Percentiles rank a stretch among this genome's conserved stretches.
These are phyloP conservation scores for Accipiter virgatus DNA, from an alignment of 2,113 vertebrate genomes.

Conservation along the genomic window DNA sequence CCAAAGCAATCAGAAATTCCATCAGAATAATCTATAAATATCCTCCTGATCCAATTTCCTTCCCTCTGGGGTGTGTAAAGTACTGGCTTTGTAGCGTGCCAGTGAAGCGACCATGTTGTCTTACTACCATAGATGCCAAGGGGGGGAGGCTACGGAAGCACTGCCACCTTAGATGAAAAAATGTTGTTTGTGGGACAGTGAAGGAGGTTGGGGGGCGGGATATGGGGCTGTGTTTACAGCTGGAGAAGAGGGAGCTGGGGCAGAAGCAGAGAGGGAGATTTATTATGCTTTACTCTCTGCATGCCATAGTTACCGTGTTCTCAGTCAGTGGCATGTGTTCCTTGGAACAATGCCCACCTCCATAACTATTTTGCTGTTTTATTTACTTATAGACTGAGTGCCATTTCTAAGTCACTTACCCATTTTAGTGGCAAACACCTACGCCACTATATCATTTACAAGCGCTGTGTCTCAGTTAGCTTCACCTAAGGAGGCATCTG, in stretches of 20 bases:
- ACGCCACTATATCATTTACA: neutral
- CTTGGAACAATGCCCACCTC: neutral
- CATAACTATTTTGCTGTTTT: neutral
- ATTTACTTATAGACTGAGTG: neutral
- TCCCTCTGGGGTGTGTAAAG: neutral
- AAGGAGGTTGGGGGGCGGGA: neutral
- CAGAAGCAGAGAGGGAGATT: neutral
- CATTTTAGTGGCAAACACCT: neutral
- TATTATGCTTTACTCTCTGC: neutral
- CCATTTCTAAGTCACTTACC: neutral
- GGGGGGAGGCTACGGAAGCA: neutral
- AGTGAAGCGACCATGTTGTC: neutral
- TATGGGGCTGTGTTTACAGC: neutral
- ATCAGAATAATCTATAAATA: conserved; percentile 31
- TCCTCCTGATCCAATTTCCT: conserved; percentile 25
- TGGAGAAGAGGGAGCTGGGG: neutral
- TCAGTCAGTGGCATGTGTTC: neutral
- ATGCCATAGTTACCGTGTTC: neutral
- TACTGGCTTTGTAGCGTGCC: neutral
- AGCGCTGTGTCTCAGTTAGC: neutral
- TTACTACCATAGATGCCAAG: neutral
- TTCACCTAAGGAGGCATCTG: neutral
- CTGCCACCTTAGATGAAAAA: neutral
- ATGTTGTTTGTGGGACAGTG: neutral
- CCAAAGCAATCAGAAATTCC: neutral